Conservation (phyloP, 2,113 vertebrate genomes). For the Eulacestoma nigropectus region DNA sequence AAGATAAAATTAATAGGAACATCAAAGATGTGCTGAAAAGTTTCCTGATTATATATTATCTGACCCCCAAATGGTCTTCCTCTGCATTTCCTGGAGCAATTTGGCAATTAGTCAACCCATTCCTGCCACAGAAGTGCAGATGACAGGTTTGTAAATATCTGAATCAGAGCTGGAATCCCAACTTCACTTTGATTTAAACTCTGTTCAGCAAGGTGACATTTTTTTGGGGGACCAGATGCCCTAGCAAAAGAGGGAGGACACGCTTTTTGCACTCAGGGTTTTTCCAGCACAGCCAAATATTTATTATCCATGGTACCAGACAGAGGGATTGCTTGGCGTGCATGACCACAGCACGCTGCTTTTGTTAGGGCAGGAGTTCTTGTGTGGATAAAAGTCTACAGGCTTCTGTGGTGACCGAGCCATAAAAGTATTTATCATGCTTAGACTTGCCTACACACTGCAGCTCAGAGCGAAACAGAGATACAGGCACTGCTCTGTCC, state of each 20-base stretch:
- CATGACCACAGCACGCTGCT: background rate
- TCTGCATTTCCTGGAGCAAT: constrained; percentile 38
- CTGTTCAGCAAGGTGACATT: background rate
- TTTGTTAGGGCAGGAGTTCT: background rate
- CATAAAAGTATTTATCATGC: background rate
- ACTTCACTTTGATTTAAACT: background rate
- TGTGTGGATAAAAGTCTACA: background rate
- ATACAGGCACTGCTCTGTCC: background rate
- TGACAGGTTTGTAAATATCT: constrained; percentile 51
- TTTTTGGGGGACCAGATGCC: background rate
- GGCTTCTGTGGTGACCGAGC: background rate
- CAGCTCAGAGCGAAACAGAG: background rate
- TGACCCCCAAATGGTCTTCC: constrained; percentile 29
- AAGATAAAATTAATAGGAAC: constrained; percentile 28
- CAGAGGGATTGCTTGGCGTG: background rate
- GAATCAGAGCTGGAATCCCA: background rate
- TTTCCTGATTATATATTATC: constrained; percentile 28
- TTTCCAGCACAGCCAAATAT: background rate
- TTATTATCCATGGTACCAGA: rapidly evolving
- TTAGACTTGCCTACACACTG: background rate
- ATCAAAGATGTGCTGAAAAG: constrained; percentile 35
- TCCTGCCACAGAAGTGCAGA: constrained; percentile 17
- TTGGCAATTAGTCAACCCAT: constrained; percentile 3
- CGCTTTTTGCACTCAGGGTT: rapidly evolving
- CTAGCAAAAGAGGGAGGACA: background rate